Percentiles rank a stretch among this genome's conserved stretches.
phyloP scores from a whole-genome alignment of 2,888 invertebrate genomes.

The Lasioglossum leucozonium region DNA sequence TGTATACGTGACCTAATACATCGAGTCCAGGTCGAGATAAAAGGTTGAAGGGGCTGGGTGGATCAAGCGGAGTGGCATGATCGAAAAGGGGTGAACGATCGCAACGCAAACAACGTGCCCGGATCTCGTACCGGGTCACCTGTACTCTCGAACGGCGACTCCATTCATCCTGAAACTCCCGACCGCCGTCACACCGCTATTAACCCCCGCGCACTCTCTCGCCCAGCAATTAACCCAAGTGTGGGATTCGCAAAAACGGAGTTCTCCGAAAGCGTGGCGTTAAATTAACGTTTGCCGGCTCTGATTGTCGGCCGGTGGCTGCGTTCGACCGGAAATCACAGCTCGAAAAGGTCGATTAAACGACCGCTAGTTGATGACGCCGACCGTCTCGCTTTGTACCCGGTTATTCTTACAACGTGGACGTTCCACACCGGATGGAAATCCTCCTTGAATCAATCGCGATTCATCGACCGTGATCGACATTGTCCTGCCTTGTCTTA shows the following conservation, averaged over 20 bases:
- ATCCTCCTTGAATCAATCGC: neutral
- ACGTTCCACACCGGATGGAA: neutral
- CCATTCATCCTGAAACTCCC: conserved; percentile 57
- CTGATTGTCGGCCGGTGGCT: conserved; percentile 74
- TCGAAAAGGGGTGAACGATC: conserved; percentile 42
- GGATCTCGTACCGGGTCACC: conserved; percentile 19
- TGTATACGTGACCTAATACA: neutral
- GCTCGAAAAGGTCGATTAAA: conserved; percentile 74
- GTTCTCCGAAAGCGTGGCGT: conserved; percentile 80
- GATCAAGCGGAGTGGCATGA: neutral
- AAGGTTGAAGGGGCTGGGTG: neutral
- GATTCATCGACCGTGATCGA: neutral
- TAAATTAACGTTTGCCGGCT: conserved; percentile 81
- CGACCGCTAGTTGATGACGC: conserved; percentile 67
- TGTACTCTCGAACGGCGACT: conserved; percentile 52
- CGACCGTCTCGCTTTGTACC: conserved; percentile 21
- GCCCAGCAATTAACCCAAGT: conserved; percentile 76
- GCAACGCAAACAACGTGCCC: conserved; percentile 32
- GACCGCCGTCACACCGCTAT: conserved; percentile 34
- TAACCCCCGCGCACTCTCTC: conserved; percentile 43
- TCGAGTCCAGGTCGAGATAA: neutral
- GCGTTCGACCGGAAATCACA: conserved; percentile 75
- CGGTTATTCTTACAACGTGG: conserved; percentile 43
- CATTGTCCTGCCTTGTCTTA: neutral
- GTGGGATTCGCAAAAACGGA: conserved; percentile 78